Conservation (phyloP, 2,113 vertebrate species). For the Sarotherodon lohbergeri region DNA sequence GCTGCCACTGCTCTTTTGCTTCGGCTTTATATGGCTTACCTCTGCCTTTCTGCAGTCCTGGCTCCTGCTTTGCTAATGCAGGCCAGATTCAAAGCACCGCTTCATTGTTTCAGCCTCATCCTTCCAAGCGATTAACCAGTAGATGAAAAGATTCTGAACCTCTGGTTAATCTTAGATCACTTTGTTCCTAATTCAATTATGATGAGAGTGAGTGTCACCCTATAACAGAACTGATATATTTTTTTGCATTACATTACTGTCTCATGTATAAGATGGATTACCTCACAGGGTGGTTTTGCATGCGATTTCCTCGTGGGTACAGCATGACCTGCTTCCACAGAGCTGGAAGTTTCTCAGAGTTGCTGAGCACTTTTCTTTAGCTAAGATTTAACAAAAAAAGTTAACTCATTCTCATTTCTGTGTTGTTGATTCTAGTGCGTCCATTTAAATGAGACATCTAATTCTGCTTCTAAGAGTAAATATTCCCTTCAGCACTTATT, state of each 20-base stretch:
- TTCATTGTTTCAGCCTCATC: neutral
- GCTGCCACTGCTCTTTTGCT: neutral
- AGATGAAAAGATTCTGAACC: neutral
- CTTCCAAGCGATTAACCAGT: slow-evolving; percentile 11
- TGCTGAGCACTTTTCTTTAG: neutral
- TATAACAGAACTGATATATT: neutral
- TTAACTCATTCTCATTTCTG: neutral
- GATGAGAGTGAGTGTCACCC: neutral
- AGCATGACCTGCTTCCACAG: neutral
- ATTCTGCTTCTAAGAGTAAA: neutral
- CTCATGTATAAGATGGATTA: slow-evolving; percentile 12
- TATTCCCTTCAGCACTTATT: neutral
- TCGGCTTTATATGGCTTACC: neutral
- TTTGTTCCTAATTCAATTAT: slow-evolving; percentile 5
- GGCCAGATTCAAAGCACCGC: neutral
- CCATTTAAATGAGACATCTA: slow-evolving; percentile 1
- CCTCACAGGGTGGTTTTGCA: neutral
- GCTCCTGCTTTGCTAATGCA: neutral
- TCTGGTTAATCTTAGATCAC: neutral
- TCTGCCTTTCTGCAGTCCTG: neutral
- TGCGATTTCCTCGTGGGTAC: neutral
- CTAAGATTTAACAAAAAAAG: neutral
- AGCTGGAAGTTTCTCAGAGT: neutral
- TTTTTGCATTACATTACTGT: neutral
- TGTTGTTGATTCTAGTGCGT: neutral